Evolutionary conservation across 30 jellyfish, hydroid and myxozoan species (phyloP), one percentile per base, ranked within the genome.

Genomic region (Rhopilema esculentum): DNA sequence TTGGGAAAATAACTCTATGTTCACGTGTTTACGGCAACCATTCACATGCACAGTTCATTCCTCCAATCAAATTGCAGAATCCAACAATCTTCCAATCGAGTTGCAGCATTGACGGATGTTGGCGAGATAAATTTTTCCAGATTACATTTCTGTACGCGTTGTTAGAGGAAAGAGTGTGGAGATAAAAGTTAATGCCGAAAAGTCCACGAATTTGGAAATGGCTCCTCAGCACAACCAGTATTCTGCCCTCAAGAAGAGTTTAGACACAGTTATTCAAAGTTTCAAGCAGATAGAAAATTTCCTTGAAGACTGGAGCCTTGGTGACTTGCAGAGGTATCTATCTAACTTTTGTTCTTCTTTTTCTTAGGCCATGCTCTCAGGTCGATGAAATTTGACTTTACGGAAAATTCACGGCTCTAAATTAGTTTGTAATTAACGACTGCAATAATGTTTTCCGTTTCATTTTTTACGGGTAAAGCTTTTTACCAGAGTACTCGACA

Each of bases 1-100:
- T 32, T 70, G 73, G 92, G 92, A 85, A 72, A 84, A 84, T 69
- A 8, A 52, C 73, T 85, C 30, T 69, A 12, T 84, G 77, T 24
- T 33, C 92, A 84, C 76, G 92, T 84, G 92, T 50, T 27, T 6
- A 20, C 30, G 70, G 0, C 81, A 74, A 66, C 50, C 74, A 53
- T 72, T 1, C 92, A 84, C 86, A 79, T 78, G 88, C 32, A n/a
- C 31, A 78, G 19, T 19, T 23, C 4, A 0, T 29, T 27, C 24
- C 17, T 4, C 84, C 84, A 73, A 73, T 81, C 83, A 16, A 33
- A 24, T 64, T 66, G 6, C 27, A 67, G 83, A 17, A 27, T 26
- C 16, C 15, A 1, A 30, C 4, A 19, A 12, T 25, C 26, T 27
- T 9, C 91, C 91, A 83, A 68, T 83, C 74, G 68, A 50, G 68